Evolutionary conservation across 2,888 invertebrate genomes (phyloP).

Genomic region (Orthosia gothica): DNA sequence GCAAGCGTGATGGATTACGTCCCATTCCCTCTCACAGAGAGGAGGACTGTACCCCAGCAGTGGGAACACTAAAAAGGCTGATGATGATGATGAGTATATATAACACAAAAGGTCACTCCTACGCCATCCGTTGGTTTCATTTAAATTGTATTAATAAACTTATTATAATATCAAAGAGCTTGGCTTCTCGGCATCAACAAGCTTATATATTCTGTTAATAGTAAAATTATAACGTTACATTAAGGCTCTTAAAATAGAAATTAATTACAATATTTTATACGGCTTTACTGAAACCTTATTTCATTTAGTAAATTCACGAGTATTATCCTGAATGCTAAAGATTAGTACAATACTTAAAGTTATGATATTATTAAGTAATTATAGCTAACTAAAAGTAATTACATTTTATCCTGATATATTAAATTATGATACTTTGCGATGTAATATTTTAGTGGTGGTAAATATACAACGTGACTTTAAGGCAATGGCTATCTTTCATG

Average conservation of each 20-base stretch:
- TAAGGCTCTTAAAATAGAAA: not conserved
- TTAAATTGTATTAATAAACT: too few relatives aligned
- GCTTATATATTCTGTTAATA: too few relatives aligned
- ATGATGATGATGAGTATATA: too few relatives aligned
- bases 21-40: too few relatives aligned
- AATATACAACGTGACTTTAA: too few relatives aligned
- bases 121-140: too few relatives aligned
- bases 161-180: too few relatives aligned
- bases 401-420: not conserved
- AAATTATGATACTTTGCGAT: not conserved
- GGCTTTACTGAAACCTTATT: not conserved
- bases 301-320: conserved; percentile 2
- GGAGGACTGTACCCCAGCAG: too few relatives aligned
- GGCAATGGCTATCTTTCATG: too few relatives aligned
- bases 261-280: not conserved
- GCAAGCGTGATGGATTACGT: too few relatives aligned
- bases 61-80: too few relatives aligned
- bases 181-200: not conserved
- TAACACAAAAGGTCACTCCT: too few relatives aligned
- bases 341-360: not conserved
- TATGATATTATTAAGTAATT: conserved; percentile 10
- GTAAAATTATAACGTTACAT: not conserved
- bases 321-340: not conserved
- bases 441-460: not conserved
- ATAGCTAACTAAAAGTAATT: not conserved